Evolutionary conservation across 2,888 invertebrate genomes (phyloP).

Genomic region (Chrysolina haemoptera): DNA sequence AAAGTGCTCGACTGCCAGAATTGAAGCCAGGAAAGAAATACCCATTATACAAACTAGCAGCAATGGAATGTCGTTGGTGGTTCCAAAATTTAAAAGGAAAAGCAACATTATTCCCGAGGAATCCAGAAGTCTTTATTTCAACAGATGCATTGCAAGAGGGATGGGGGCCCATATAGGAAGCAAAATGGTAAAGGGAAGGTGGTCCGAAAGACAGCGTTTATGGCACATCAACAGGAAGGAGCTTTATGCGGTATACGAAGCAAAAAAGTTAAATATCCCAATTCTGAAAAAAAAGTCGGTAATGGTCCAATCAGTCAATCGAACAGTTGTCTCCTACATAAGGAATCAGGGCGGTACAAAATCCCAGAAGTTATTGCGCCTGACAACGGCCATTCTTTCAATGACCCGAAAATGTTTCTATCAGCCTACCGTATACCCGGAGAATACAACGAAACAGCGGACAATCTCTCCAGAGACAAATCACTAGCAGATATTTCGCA

Average conservation of each 20-base stretch:
- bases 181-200: conserved; percentile 21
- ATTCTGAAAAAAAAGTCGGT: conserved; percentile 31
- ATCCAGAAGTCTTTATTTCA: conserved; percentile 40
- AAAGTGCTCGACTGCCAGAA: not conserved
- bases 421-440: conserved; percentile 43
- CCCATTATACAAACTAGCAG: not conserved
- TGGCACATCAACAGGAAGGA: conserved; percentile 49
- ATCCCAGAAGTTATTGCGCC: conserved; percentile 25
- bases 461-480: conserved; percentile 47
- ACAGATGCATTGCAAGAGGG: conserved; percentile 44
- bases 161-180: conserved; percentile 43
- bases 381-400: conserved; percentile 20
- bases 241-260: conserved; percentile 39
- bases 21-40: not conserved
- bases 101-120: conserved; percentile 30
- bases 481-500: no score
- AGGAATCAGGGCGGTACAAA: conserved; percentile 34
- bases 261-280: not conserved
- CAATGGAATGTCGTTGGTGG: conserved; percentile 40
- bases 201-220: conserved; percentile 24
- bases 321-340: conserved; percentile 39
- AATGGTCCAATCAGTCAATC: conserved; percentile 46
- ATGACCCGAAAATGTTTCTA: conserved; percentile 32
- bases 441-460: conserved; percentile 45
- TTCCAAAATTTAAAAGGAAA: conserved; percentile 31